Percentiles rank a stretch among this genome's conserved stretches.
Conservation (phyloP, 2,888 invertebrate species). For the Cenopis cana region DNA sequence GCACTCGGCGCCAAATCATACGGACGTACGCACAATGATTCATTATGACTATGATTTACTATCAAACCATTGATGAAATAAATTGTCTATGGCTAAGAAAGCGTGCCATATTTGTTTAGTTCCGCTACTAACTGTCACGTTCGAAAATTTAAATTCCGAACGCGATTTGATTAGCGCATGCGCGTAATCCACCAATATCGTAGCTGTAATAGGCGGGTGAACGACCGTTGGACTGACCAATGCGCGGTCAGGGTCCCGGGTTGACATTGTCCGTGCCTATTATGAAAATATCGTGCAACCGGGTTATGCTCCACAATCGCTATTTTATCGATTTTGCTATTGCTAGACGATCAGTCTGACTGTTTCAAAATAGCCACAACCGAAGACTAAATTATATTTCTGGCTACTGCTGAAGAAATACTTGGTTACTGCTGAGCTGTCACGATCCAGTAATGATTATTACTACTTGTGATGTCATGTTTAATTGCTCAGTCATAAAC, state of each 20-base stretch:
- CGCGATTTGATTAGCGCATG: constrained; percentile 60
- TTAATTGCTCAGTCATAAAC: constrained; percentile 5
- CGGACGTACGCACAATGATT: constrained; percentile 24
- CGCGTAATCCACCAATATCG: constrained; percentile 70
- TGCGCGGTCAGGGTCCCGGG: constrained; percentile 72
- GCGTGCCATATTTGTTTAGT: constrained; percentile 47
- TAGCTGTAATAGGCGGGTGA: constrained; percentile 62
- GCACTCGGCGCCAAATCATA: constrained; percentile 30
- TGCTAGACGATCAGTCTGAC: constrained; percentile 24
- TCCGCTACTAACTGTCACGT: constrained; percentile 50
- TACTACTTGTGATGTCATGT: background rate
- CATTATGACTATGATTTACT: constrained; percentile 45
- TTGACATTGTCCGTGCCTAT: constrained; percentile 68
- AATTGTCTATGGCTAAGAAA: constrained; percentile 41
- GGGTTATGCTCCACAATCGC: constrained; percentile 50
- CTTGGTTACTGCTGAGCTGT: background rate
- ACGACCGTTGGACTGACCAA: constrained; percentile 63
- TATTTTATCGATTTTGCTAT: constrained; percentile 34
- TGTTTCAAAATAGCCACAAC: background rate
- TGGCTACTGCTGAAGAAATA: background rate
- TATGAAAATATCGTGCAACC: constrained; percentile 52
- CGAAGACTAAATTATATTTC: background rate
- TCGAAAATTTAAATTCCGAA: constrained; percentile 57
- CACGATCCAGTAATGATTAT: background rate
- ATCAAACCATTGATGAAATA: constrained; percentile 42